A percentile compares a stretch with the other conserved stretches of the same genome.
phyloP scores from a whole-genome alignment of 2,888 invertebrate genomes.

The Mechanitis messenoides region DNA sequence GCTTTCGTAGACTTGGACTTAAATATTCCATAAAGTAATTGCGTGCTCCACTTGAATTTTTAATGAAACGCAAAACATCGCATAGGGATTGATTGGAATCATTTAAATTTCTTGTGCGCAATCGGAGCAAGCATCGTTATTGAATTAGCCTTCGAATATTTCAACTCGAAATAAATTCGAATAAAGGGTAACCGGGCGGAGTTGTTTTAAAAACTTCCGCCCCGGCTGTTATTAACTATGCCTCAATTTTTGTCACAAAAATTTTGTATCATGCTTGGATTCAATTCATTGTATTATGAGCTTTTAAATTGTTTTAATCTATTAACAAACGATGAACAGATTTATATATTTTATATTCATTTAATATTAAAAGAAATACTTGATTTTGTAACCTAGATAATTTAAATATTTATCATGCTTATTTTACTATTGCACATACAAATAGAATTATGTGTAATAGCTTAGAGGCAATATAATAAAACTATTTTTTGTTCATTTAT shows the following conservation, averaged over 20 bases:
- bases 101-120: constrained; percentile 69
- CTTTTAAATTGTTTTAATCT: constrained; percentile 4
- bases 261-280: constrained; percentile 19
- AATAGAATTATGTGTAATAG: too few relatives aligned
- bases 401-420: too few relatives aligned
- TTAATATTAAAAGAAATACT: not conserved
- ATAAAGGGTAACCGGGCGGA: constrained; percentile 43
- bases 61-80: constrained; percentile 64
- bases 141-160: constrained; percentile 66
- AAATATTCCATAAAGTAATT: constrained; percentile 71
- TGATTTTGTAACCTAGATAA: too few relatives aligned
- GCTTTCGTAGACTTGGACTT: constrained; percentile 64
- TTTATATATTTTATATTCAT: not conserved
- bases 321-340: not conserved
- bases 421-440: too few relatives aligned
- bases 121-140: constrained; percentile 55
- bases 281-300: constrained; percentile 6
- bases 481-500: too few relatives aligned
- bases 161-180: constrained; percentile 57
- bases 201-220: constrained; percentile 34
- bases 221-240: constrained; percentile 29
- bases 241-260: constrained; percentile 22
- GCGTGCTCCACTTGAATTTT: constrained; percentile 67
- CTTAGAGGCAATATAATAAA: too few relatives aligned
- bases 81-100: constrained; percentile 66